phyloP scores from a whole-genome alignment of 2,797 vertebrate genomes.

The Megalops cyprinoides region DNA sequence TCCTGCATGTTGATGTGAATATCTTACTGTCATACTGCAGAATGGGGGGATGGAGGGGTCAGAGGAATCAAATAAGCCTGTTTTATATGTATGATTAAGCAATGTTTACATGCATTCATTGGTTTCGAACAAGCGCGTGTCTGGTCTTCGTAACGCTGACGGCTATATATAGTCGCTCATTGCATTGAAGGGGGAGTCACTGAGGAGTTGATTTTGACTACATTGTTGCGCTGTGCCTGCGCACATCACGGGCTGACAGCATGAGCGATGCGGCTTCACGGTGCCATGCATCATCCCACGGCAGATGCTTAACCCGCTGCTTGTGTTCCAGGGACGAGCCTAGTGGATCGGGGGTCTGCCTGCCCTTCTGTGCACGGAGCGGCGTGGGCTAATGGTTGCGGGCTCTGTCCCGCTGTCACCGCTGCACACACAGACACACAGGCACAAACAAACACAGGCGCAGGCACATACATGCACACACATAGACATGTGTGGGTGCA shows the following conservation, averaged over 20 bases:
- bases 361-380: conserved; percentile 33
- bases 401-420: background rate
- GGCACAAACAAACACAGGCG: background rate
- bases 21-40: conserved; percentile 22
- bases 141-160: conserved; percentile 17
- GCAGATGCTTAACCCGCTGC: conserved; percentile 59
- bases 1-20: conserved; percentile 22
- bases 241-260: conserved; percentile 49
- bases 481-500: background rate
- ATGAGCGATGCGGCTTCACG: conserved; percentile 53
- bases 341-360: conserved; percentile 38
- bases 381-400: conserved; percentile 1
- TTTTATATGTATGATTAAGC: background rate
- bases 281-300: conserved; percentile 53
- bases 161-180: conserved; percentile 39
- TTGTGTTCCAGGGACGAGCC: conserved; percentile 47
- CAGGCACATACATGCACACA: background rate
- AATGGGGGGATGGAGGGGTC: conserved; percentile 14
- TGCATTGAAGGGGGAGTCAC: conserved; percentile 27
- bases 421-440: background rate
- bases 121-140: conserved; percentile 41
- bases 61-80: background rate
- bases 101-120: conserved; percentile 21
- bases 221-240: conserved; percentile 49
- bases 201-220: conserved; percentile 50